Conservation (phyloP, 2,888 invertebrate genomes). For the Mayetiola destructor region DNA sequence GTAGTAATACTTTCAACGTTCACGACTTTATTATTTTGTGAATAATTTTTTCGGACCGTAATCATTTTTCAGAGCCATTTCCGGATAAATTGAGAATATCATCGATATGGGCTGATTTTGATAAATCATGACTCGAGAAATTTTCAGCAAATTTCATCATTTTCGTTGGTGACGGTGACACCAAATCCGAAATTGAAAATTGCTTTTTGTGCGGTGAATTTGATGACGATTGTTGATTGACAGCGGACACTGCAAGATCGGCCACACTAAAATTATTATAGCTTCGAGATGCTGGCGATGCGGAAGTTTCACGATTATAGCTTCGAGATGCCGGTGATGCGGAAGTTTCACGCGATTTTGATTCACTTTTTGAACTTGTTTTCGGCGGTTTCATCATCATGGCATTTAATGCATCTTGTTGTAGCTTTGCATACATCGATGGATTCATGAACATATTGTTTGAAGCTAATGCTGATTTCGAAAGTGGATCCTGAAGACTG, state of each 20-base stretch:
- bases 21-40: no score
- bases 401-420: slow-evolving; percentile 37
- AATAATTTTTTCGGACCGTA: no score
- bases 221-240: slow-evolving; percentile 17
- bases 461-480: slow-evolving; percentile 57
- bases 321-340: slow-evolving; percentile 21
- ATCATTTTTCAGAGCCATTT: slow-evolving; percentile 5
- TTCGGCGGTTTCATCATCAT: slow-evolving; percentile 41
- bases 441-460: slow-evolving; percentile 68
- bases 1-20: no score
- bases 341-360: slow-evolving; percentile 11
- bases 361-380: slow-evolving; percentile 20
- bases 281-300: slow-evolving; percentile 17
- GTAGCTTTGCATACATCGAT: slow-evolving; percentile 51
- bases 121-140: background rate
- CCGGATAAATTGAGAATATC: background rate
- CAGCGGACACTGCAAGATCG: slow-evolving; percentile 35
- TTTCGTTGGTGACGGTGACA: slow-evolving; percentile 43
- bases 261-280: slow-evolving; percentile 36
- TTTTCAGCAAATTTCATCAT: slow-evolving; percentile 43
- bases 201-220: slow-evolving; percentile 3
- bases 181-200: slow-evolving; percentile 32
- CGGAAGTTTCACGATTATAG: slow-evolving; percentile 25
- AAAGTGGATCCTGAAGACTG: slow-evolving; percentile 55
- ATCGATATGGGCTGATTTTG: background rate